Evolutionary conservation across 2,888 invertebrate genomes (phyloP), one percentile per base, ranked within the genome.

Genomic region (Apodemia duryi): DNA sequence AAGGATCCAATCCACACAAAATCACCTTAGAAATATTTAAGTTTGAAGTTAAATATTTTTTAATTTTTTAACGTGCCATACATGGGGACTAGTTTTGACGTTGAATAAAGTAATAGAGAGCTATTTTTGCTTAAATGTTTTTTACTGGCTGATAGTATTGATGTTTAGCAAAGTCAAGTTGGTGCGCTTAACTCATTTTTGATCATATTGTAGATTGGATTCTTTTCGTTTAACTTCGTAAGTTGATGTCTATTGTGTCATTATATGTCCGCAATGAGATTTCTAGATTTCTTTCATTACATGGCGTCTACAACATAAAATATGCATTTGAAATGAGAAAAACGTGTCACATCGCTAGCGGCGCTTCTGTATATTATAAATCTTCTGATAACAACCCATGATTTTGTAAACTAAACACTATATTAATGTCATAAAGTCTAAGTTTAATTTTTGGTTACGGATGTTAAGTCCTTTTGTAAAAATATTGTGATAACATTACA

Each of bases 271-370:
- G 74, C 75, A 76, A 79, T 75, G 77, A 83, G 83, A 84, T 81
- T 43, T 43, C 43, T 43, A 11, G 43, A 43, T 43, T 85, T 80
- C 84, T 85, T 85, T 86, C 88, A 88, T 89, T 89, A 88, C 81
- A 81, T 81, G 80, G 83, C 81, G 81, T 46, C 13, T 83, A 81
- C 81, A 81, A 81, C 83, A 88, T 90, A 88, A 90, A 89, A 88
- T 89, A 91, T 90, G 88, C 90, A 90, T 85, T 80, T 80, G 83
- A 86, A 88, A 90, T 86, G 86, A 88, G 89, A 90, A 90, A 89
- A 89, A 89, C 88, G 83, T 89, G 86, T 88, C 84, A 84, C 88
- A 83, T 80, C 80, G 80, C 83, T 80, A 35, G 32, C 32, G 82
- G 54, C 54, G 54, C 28, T 54, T 54, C 54, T 78, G 77, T 76